Evolutionary conservation across 2,797 vertebrate genomes (phyloP).

Genomic region (Tokudaia muenninki): DNA sequence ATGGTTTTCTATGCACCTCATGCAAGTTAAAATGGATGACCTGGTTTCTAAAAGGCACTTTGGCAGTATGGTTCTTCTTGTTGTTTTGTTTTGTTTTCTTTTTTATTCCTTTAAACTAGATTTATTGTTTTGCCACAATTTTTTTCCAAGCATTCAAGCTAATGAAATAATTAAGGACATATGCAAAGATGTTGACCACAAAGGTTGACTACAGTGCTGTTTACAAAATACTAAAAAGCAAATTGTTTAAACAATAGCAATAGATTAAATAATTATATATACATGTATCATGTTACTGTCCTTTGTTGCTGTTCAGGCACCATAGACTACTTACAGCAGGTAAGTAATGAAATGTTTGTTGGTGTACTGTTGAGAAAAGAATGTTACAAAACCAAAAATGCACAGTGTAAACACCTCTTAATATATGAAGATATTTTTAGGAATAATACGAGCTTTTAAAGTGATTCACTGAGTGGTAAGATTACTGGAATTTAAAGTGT

Average conservation of each 20-base stretch:
- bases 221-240: conserved; percentile 50
- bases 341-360: conserved; percentile 52
- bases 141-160: conserved; percentile 33
- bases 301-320: neutral
- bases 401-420: conserved; percentile 5
- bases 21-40: neutral
- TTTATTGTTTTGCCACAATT: conserved; percentile 22
- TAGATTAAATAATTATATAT: conserved; percentile 2
- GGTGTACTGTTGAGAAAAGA: neutral
- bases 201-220: conserved; percentile 44
- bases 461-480: conserved; percentile 7
- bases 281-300: neutral
- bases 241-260: neutral
- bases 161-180: conserved; percentile 35
- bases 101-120: conserved; percentile 21
- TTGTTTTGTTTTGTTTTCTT: neutral
- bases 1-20: neutral
- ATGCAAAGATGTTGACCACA: neutral
- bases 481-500: conserved; percentile 24
- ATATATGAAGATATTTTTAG: conserved; percentile 32
- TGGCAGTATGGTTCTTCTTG: neutral
- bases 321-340: neutral
- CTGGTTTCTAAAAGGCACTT: neutral
- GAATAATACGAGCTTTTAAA: conserved; percentile 55
- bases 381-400: neutral